Evolutionary conservation across 2,888 invertebrate genomes (phyloP), one percentile per base, ranked within the genome.

Genomic region (Athrips mouffetella): DNA sequence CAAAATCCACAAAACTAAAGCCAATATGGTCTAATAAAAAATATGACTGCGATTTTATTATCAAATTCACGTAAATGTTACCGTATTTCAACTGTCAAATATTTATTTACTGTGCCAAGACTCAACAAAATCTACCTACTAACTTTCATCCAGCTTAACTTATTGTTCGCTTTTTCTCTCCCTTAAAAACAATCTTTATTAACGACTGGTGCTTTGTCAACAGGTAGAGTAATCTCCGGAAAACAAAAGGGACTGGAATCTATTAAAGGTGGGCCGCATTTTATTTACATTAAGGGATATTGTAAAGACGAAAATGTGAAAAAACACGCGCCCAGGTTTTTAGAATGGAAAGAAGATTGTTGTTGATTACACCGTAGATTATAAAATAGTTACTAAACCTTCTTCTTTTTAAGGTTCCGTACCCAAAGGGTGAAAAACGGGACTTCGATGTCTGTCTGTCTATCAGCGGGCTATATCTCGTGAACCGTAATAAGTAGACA

Each of bases 271-370:
- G 37, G 35, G 40, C 16, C 52, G 50, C 47, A 50, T 50, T 48
- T 21, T 48, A 50, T 52, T 52, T 52, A 37, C 50, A 52, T 52
- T 48, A 33, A 35, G 33, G 23, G 21, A 45, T 53, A 55, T 59
- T 62, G 58, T 59, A 53, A 35, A 45, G 27, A 45, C 42, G 47
- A 49, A 40, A 48, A 47, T 37, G 52, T 45, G 52, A 54, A 55
- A 51, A 55, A 57, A 52, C 30, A 8, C 35, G 15, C 20, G 48
- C 46, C 25, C 46, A 41, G 39, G 46, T 27, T 23, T 13, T 13
- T 13, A 13, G 31, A 11, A 11, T 11, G 13, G 31, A 3, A 13
- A 11, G 13, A 11, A 31, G 11, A 25, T 25, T 25, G 25, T 25
- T 25, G 25, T 25, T 25, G 25, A 6, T 25, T n/a, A 45, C 25